Evolutionary conservation across 2,113 vertebrate species (phyloP), one percentile per base, ranked within the genome.

Genomic region (Embiotoca jacksoni): DNA sequence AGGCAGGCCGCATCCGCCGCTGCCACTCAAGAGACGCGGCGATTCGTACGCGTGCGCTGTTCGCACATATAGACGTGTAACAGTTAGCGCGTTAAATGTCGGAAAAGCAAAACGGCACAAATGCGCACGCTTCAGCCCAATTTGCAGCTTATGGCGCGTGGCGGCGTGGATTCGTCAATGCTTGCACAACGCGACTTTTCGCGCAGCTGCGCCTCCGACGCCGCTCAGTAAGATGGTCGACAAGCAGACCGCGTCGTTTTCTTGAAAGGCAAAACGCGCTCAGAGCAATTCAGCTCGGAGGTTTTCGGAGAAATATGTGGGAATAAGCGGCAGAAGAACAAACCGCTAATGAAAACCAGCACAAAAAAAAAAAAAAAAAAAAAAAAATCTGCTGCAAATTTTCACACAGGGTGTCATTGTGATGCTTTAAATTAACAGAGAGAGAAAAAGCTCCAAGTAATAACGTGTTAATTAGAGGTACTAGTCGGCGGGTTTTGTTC

Each of bases 21-120:
- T 82, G 87, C 78, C 87, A 90, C 60, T 81, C 59, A 72, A 23
- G 46, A 80, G 67, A 91, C 69, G 85, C 32, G 89, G 80, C 80
- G 64, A 57, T 88, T 72, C 61, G 80, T 72, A 50, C 46, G 37
- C 60, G 23, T 61, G 33, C 35, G 47, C 36, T 23, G 30, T 3
- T 44, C 13, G 33, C 11, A 8, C n/a, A 15, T 9, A 50, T 36
- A 49, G 33, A 14, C 14, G 13, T 6, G 49, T 1, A 23, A n/a
- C n/a, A n/a, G n/a, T 39, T 7, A 13, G 44, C 3, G 53, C 35
- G 15, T 10, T 6, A 36, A 8, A 65, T 11, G 58, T 8, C 6
- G 8, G 16, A 14, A 35, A 36, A 44, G 41, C 2, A 3, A 44
- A 11, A 44, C 41, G 10, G 3, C 39, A 41, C 8, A 7, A 2